These are phyloP conservation scores for Dinocampus coccinellae DNA, from an alignment of 2,888 invertebrate genomes.

Conservation along the genomic window DNA sequence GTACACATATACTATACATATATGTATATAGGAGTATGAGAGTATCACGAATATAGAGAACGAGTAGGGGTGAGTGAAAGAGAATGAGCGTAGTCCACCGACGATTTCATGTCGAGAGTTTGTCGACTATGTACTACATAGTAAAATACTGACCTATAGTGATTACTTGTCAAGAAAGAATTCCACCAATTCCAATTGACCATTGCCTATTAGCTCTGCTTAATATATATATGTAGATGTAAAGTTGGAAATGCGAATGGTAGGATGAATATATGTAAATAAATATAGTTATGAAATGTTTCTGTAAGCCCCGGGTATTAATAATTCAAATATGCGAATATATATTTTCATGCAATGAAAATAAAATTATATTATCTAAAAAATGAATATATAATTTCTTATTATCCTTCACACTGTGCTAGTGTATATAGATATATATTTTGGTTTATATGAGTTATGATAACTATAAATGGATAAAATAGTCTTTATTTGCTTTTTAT, in stretches of 20 bases:
- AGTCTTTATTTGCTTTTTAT: conserved; percentile 6
- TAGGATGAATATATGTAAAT: too few species aligned
- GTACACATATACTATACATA: conserved; percentile 30
- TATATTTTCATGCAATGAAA: not conserved
- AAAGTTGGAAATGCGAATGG: too few species aligned
- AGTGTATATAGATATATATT: not conserved
- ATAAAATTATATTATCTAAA: not conserved
- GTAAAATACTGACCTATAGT: too few species aligned
- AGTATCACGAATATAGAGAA: too few species aligned
- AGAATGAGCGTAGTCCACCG: not conserved
- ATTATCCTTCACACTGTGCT: not conserved
- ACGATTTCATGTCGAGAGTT: not conserved
- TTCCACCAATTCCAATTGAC: conserved; percentile 58
- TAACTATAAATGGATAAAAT: not conserved
- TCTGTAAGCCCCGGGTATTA: not conserved
- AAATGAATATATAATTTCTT: not conserved
- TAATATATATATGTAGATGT: conserved; percentile 2
- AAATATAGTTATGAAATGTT: not conserved
- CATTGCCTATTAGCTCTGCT: conserved; percentile 54
- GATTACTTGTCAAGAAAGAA: conserved; percentile 57
- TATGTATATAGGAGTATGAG: too few species aligned
- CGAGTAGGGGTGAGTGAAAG: not conserved
- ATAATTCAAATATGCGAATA: not conserved
- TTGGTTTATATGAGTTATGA: not conserved
- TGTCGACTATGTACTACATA: conserved; percentile 6